Evolutionary conservation across 2,888 invertebrate genomes (phyloP).

Genomic region (Zaprionus bogoriensis): DNA sequence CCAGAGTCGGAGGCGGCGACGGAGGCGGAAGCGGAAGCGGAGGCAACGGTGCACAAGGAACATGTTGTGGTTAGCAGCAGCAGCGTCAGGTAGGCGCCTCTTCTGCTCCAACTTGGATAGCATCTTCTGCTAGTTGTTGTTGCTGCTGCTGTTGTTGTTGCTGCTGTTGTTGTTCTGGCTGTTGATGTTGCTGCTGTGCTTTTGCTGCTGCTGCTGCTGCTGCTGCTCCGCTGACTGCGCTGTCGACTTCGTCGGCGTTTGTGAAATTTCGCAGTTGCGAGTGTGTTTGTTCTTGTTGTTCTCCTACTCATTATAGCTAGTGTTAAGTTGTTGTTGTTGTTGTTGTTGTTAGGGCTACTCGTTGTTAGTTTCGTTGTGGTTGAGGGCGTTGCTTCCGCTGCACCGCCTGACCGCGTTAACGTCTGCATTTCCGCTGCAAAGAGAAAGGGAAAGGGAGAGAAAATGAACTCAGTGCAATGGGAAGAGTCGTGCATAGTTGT

Average conservation of each 20-base stretch:
- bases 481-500: background rate
- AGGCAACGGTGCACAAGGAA: slow-evolving; percentile 75
- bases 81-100: slow-evolving; percentile 64
- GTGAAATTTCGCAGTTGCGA: slow-evolving; percentile 39
- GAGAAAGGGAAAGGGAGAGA: background rate
- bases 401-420: slow-evolving; percentile 36
- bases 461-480: background rate
- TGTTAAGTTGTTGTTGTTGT: slow-evolving; percentile 25
- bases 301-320: slow-evolving; percentile 13
- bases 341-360: slow-evolving; percentile 36
- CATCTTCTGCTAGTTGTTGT: slow-evolving; percentile 14
- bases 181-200: background rate
- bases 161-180: slow-evolving; percentile 3
- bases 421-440: slow-evolving; percentile 47
- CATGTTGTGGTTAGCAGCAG: slow-evolving; percentile 78
- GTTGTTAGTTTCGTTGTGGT: slow-evolving; percentile 37
- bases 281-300: slow-evolving; percentile 25
- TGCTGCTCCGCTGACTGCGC: slow-evolving; percentile 16
- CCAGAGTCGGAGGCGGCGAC: slow-evolving; percentile 44
- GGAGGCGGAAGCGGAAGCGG: slow-evolving; percentile 62
- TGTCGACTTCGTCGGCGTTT: slow-evolving; percentile 61
- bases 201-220: slow-evolving; percentile 24
- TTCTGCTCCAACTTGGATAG: slow-evolving; percentile 30
- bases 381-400: slow-evolving; percentile 20
- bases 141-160: slow-evolving; percentile 14